Evolutionary conservation across 2,888 invertebrate species (phyloP), one percentile per base, ranked within the genome.

Genomic region (Leistus spinibarbis): DNA sequence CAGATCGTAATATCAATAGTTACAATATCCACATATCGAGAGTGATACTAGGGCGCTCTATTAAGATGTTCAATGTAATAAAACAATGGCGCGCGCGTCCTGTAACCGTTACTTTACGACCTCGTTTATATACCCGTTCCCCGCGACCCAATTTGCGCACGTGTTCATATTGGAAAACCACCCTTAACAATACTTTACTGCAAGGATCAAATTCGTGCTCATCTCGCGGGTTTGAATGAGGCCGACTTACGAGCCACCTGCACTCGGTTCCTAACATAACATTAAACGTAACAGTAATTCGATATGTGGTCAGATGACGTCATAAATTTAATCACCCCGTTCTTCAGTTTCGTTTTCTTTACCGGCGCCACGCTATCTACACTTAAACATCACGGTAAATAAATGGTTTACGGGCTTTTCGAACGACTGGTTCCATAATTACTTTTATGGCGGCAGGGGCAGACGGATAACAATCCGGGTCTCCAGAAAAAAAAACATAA

Each of bases 221-320:
- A 54, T 54, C 7, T 53, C 53, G n/a, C 2, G 5, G 13, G 5
- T 3, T 20, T 19, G 60, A 10, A 10, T 10, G 60, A 16, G 60
- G 17, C 40, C 19, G 17, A 22, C 60, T 60, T 60, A 60, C 22
- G 60, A 60, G 60, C 60, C 60, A 60, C 60, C 19, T 60, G 60
- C 22, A 60, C 60, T 60, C 22, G 22, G 60, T 60, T 60, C 60
- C 60, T 60, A 60, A 60, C 60, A 60, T 60, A 60, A 60, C 60
- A 60, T 60, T 60, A 60, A 60, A 60, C 60, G 60, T 60, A 19
- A 60, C 60, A 60, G 60, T 60, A 60, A 60, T 60, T 60, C 60
- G 60, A 60, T 60, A 60, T 60, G 60, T 60, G 60, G 60, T 60
- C 22, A 60, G 19, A 60, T 60, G 17, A 60, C 19, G 60, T 60